Evolutionary conservation across 1,140 invertebrate genomes (phyloP), one percentile per base, ranked within the genome.

Genomic region (Drosophila triauraria): DNA sequence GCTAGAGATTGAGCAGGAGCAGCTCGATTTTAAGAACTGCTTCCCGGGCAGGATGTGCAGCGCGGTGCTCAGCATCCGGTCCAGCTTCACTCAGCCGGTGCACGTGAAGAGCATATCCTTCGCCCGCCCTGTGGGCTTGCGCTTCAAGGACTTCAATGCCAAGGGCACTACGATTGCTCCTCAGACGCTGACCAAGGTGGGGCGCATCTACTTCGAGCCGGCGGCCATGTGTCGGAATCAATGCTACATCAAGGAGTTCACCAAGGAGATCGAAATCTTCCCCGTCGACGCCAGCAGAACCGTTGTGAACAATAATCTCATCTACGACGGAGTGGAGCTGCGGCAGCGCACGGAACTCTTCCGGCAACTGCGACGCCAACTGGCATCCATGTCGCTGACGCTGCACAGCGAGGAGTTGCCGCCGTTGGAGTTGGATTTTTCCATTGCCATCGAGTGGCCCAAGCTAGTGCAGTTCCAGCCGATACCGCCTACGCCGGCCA

Each of bases 41-140:
- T 98, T 97, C 94, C 97, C 97, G 40, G 97, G 96, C 17, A 97
- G 96, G 91, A 94, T 96, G 48, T 97, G 96, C 83, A 94, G 94
- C 46, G 95, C 96, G 79, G 95, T 95, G 68, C 86, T 98, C 9
- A 95, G 95, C 81, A 95, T 97, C 25, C 94, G 96, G 59, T 97
- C 96, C 62, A 95, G 95, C 7, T 97, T 97, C 92, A 93, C 94
- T 40, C 95, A 95, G 75, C 93, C 95, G 30, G 97, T 97, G 95
- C 94, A 95, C 51, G 94, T 96, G 12, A 93, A 93, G 25, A 83
- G 93, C 27, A 92, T 94, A 12, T 60, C 93, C 3, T 92, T 93
- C 13, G 77, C 72, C 3, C 61, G 78, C 2, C 46, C 76, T 0
- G 10, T 25, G 23, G 91, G 91, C 0, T 35, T 93, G 12, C 78